Conservation (phyloP, 2,797 vertebrate genomes). For the Trematomus bernacchii region DNA sequence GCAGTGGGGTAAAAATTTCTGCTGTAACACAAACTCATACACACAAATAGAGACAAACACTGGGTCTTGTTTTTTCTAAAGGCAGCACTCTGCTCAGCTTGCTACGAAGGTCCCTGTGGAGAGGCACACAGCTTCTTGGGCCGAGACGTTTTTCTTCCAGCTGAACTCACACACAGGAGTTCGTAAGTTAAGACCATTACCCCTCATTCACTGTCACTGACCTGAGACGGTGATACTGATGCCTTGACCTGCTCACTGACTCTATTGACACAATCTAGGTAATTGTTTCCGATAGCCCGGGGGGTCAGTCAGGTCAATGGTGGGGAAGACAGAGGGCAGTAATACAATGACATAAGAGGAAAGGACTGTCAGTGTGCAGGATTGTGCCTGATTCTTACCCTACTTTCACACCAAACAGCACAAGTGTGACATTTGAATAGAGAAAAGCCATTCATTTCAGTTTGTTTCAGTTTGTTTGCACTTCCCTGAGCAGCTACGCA, state of each 20-base stretch:
- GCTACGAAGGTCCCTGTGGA: constrained; percentile 49
- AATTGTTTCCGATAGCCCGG: constrained; percentile 68
- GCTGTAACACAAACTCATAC: constrained; percentile 43
- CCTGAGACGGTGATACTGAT: constrained; percentile 45
- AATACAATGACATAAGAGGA: constrained; percentile 8
- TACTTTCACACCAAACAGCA: constrained; percentile 11
- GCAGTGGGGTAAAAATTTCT: constrained; percentile 34
- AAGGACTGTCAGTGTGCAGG: constrained; percentile 4
- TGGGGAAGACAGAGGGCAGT: constrained; percentile 24
- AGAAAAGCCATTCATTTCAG: not conserved
- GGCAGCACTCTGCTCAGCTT: constrained; percentile 52
- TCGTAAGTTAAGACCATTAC: constrained; percentile 44
- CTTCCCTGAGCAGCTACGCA: not conserved
- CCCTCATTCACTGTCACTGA: constrained; percentile 60
- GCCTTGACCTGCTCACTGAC: constrained; percentile 62
- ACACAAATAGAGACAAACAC: constrained; percentile 43
- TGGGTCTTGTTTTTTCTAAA: constrained; percentile 46
- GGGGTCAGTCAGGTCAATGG: constrained; percentile 46
- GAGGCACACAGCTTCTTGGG: constrained; percentile 43
- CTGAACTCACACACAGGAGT: constrained; percentile 54
- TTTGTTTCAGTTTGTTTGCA: not conserved
- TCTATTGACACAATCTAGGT: constrained; percentile 66
- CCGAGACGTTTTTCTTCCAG: constrained; percentile 50
- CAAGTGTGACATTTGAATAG: not conserved
- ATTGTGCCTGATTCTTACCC: not conserved